Evolutionary conservation across 1,140 invertebrate genomes (phyloP), one percentile per base, ranked within the genome.

Genomic region (Xylocopa sonorina): DNA sequence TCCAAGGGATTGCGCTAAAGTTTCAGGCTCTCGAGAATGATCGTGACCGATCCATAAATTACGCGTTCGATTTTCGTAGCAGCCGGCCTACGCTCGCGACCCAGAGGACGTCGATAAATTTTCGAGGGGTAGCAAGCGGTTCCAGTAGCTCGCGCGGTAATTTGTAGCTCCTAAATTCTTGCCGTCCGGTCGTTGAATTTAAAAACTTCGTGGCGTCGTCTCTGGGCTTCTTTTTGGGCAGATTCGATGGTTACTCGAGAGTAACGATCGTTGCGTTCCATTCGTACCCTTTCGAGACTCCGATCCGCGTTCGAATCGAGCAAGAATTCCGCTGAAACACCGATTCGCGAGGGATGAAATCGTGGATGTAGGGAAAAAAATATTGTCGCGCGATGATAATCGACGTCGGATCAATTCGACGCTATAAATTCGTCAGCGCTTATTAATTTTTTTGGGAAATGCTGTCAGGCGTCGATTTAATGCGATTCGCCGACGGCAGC

Each of bases 1-100:
- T 48, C 64, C 50, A 53, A 62, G 48, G 48, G 68, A 48, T 68
- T 68, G 78, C 67, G 77, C 84, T 84, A 85, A 73, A 69, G 82
- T 71, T 84, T 81, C 72, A 77, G 82, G 78, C 48, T 53, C 29
- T 48, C n/a, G 41, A 75, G 53, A 84, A 84, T 77, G 82, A 85
- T 72, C 64, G 77, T 80, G 34, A 77, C 16, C 38, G 53, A 14
- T 27, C 53, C 34, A 85, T 85, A 85, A 85, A 85, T 85, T 85
- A 85, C 55, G 46, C 50, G 71, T 85, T 85, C 83, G 83, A 85
- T 85, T 85, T 85, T 85, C 83, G 83, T 84, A 73, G 79, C 60
- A 81, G 66, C 72, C 83, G 60, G 68, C n/a, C 72, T 68, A 69
- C 81, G 84, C 84, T 85, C 83, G 72, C 78, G 82, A 62, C 32